A percentile compares a stretch with the other conserved stretches of the same genome.
phyloP scores from a whole-genome alignment of 2,113 vertebrate species.

The Cinclus mexicanus region DNA sequence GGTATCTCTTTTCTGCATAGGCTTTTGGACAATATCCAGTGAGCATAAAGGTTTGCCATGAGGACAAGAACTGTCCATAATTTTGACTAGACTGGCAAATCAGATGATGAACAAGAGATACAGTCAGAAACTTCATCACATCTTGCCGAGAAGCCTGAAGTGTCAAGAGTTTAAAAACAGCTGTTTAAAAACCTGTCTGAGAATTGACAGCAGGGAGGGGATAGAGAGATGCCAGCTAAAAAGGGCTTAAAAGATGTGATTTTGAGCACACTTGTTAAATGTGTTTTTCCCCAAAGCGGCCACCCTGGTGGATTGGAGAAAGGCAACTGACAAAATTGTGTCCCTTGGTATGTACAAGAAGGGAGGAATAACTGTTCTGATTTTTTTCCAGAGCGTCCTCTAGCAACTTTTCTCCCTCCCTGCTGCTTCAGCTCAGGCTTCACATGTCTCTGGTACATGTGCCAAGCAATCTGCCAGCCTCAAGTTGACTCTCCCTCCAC shows the following conservation, averaged over 20 bases:
- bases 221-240: background rate
- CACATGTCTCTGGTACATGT: background rate
- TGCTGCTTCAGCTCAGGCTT: background rate
- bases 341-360: background rate
- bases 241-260: background rate
- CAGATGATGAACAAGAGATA: background rate
- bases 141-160: background rate
- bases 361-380: background rate
- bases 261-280: background rate
- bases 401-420: background rate
- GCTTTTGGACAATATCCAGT: background rate
- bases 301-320: background rate
- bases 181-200: conserved; percentile 16
- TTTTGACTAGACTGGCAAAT: background rate
- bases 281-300: background rate
- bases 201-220: background rate
- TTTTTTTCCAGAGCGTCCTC: background rate
- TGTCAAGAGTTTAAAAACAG: background rate
- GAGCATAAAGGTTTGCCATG: background rate
- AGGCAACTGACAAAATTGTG: background rate
- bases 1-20: background rate
- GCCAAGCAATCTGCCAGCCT: background rate
- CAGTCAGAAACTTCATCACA: background rate
- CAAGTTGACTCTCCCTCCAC: rapidly evolving
- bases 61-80: background rate